A percentile compares a stretch with the other conserved stretches of the same genome.
These are phyloP conservation scores for Metalampra italica DNA, from an alignment of 2,888 invertebrate genomes.

Conservation along the genomic window DNA sequence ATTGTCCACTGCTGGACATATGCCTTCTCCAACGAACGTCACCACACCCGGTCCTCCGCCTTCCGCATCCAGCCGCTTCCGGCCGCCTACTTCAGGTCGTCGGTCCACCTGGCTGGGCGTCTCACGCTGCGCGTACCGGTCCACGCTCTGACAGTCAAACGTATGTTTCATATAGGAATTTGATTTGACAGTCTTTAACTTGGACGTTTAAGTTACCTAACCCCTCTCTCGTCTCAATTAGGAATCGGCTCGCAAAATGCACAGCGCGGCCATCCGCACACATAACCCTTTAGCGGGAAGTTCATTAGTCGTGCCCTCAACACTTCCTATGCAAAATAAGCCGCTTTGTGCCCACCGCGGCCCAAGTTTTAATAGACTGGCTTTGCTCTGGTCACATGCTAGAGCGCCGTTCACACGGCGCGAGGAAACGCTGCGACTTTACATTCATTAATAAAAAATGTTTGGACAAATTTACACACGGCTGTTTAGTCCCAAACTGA, in stretches of 20 bases:
- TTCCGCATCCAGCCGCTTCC: too few species aligned
- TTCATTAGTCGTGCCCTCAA: constrained; percentile 7
- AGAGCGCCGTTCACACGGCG: not conserved
- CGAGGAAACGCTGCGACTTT: not conserved
- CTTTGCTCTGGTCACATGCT: constrained; percentile 9
- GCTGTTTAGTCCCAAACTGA: too few species aligned
- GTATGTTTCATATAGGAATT: too few species aligned
- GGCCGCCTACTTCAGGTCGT: too few species aligned
- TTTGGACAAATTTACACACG: too few species aligned
- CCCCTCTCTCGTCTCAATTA: not conserved
- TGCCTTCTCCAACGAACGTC: too few species aligned
- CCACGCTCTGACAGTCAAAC: too few species aligned
- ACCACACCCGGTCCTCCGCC: too few species aligned
- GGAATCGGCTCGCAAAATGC: not conserved
- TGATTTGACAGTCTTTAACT: not conserved
- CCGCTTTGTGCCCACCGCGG: constrained; percentile 12
- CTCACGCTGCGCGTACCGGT: too few species aligned
- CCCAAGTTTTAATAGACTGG: constrained; percentile 24
- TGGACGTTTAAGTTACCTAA: not conserved
- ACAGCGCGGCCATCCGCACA: constrained; percentile 1
- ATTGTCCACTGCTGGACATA: too few species aligned
- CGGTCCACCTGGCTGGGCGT: too few species aligned
- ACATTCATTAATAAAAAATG: too few species aligned
- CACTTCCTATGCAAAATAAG: constrained; percentile 20
- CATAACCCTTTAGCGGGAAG: constrained; percentile 2